Base-by-base conservation (phyloP, 2,113 vertebrate genomes). In the Ochotona curzoniae region DNA sequence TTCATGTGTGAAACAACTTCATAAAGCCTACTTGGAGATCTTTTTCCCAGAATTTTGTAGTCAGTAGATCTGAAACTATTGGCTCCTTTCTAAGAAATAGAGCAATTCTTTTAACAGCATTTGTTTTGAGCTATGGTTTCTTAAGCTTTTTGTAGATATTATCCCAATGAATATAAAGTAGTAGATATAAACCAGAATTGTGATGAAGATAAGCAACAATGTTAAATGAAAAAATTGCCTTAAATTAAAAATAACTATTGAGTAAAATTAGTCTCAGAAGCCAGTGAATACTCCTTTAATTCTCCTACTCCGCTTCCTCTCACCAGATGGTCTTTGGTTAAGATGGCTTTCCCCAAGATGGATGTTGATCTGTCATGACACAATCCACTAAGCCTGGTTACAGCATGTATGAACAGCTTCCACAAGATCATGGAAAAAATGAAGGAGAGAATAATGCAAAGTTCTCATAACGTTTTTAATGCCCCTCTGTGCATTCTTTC, bases 101-200 rank as follows among this genome's bases (percentile, higher is more conserved):
- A 90, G 38, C 14, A 79, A 79, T 78, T 70, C 38, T 44, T 44
- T 80, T 32, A 70, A 89, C 2, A 17, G 63, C 21, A 38, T 79
- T 74, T 30, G 4, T 89, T 83, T 93, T 11, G 30, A 18, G 32
- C 32, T 51, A 26, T 47, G 30, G 30, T 87, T 91, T 81, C 32
- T 20, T 81, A 76, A 93, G 54, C 12, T 7, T 18, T 64, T 89
- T 75, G 49, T 66, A 78, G 15, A 51, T 74, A 63, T 92, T 35
- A 85, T 63, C 32, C 25, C 80, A 85, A 57, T 94, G 93, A 61
- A 93, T 90, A n/a, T 87, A 78, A 86, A 93, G 87, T 76, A 35
- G 14, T 78, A 61, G 67, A 69, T 35, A 94, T 74, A 84, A 76
- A 82, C 81, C 69, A 67, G 25, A 44, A 21, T 28, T 76, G 2